A percentile compares a stretch with the other conserved stretches of the same genome.
phyloP scores from a whole-genome alignment of 2,797 vertebrate species.

The Poeciliopsis paucimaculata region DNA sequence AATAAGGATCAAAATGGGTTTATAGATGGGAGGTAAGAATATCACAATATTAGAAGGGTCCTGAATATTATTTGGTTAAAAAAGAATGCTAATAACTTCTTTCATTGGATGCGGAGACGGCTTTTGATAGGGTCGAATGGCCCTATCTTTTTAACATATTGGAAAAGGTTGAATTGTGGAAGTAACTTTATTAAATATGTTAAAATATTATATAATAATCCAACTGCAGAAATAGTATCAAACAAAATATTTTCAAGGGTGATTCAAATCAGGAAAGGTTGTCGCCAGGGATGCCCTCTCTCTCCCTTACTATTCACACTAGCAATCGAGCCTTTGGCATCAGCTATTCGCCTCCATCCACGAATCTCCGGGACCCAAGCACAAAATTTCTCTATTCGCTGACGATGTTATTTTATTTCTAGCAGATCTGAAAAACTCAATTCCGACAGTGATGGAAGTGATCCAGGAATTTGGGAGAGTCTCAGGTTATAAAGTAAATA shows the following conservation, averaged over 20 bases:
- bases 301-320: neutral
- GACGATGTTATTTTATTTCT: conserved; percentile 2
- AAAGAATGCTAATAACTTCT: too few relatives aligned
- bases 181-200: conserved; percentile 2
- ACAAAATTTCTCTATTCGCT: neutral
- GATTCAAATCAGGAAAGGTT: neutral
- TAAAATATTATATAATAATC: neutral
- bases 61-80: neutral
- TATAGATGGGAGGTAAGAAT: neutral
- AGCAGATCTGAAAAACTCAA: neutral
- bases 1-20: neutral
- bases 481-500: neutral
- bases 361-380: neutral
- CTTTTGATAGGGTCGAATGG: neutral
- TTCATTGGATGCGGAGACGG: neutral
- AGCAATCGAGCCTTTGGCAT: neutral
- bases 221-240: neutral
- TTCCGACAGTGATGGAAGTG: neutral
- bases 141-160: neutral
- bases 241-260: neutral
- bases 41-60: neutral
- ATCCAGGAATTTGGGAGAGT: neutral
- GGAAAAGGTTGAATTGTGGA: neutral
- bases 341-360: neutral
- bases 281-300: neutral